Base-by-base conservation (phyloP, 2,797 vertebrate genomes). In the Sternarchorhynchus goeldii region DNA sequence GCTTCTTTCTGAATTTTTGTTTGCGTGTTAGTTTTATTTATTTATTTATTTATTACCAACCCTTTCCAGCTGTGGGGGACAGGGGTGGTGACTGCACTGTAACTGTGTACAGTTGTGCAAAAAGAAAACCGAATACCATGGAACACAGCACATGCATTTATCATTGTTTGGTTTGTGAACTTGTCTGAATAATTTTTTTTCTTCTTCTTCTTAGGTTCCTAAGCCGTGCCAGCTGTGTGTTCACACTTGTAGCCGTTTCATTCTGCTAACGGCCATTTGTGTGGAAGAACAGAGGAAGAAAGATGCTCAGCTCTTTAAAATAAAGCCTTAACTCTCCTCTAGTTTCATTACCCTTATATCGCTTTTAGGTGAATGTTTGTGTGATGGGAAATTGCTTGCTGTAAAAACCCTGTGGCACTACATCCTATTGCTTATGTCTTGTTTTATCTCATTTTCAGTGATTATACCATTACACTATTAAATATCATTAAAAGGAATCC, bases 301-400 rank as follows among this genome's bases (percentile, higher is more conserved):
- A 21, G 62, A 70, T 25, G 3, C 31, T 55, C n/a, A 29, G 62
- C 36, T 70, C 32, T 69, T 80, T 31, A 74, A 39, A 76, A 57
- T 71, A 63, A 83, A 83, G 55, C 75, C 55, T 78, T 57, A 75
- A 63, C 16, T 2, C 65, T 25, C 20, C 65, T 34, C 60, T 60
- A 8, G 7, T 45, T 36, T 8, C 32, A 25, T 25, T 25, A 20
- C 31, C 12, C 12, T 5, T 25, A 1, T 25, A 25, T 25, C 25
- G 25, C 25, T 25, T 25, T 25, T 25, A 25, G 36, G 2, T 31
- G 1, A 55, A 34, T 64, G 73, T 59, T 64, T 4, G 45, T 59
- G 65, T 1, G 1, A 10, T 39, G 3, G 12, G 32, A 32, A 76
- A 14, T 65, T 34, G 5, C 34, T 56, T 73, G 14, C 41, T 73